phyloP scores from a whole-genome alignment of 2,113 vertebrate genomes.

The Piprites chloris region DNA sequence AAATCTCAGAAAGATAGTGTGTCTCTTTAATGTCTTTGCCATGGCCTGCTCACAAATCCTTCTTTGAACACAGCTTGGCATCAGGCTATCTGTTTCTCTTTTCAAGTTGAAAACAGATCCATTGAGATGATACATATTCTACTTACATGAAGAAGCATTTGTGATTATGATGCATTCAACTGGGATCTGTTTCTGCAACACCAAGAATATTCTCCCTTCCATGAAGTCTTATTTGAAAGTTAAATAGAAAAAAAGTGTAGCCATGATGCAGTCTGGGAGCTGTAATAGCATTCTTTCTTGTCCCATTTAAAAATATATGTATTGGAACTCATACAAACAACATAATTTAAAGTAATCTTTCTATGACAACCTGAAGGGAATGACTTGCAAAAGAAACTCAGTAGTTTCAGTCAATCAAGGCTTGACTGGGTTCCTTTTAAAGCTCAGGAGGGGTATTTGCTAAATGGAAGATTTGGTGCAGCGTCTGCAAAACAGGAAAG shows the following conservation, averaged over 20 bases:
- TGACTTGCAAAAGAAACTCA: background rate
- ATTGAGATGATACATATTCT: conserved; percentile 20
- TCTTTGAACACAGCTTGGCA: conserved; percentile 17
- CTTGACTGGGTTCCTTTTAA: background rate
- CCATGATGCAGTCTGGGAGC: background rate
- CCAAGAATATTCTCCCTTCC: background rate
- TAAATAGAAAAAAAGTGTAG: conserved; percentile 23
- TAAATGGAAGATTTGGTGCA: background rate
- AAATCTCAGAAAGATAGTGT: background rate
- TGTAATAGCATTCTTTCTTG: background rate
- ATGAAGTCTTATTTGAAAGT: conserved; percentile 34
- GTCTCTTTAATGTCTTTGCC: conserved; percentile 13
- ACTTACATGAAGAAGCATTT: conserved; percentile 31
- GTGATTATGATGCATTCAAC: conserved; percentile 23
- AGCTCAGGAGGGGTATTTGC: background rate
- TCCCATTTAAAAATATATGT: background rate
- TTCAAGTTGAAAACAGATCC: background rate
- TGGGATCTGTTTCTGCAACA: conserved; percentile 9
- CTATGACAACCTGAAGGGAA: background rate
- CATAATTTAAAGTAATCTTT: background rate
- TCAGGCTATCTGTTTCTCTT: conserved; percentile 16
- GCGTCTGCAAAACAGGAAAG: background rate
- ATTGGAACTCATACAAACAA: background rate
- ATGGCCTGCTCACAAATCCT: background rate
- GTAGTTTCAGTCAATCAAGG: background rate